These are phyloP conservation scores for Germaria angustata DNA, from an alignment of 2,888 invertebrate genomes.

Conservation along the genomic window DNA sequence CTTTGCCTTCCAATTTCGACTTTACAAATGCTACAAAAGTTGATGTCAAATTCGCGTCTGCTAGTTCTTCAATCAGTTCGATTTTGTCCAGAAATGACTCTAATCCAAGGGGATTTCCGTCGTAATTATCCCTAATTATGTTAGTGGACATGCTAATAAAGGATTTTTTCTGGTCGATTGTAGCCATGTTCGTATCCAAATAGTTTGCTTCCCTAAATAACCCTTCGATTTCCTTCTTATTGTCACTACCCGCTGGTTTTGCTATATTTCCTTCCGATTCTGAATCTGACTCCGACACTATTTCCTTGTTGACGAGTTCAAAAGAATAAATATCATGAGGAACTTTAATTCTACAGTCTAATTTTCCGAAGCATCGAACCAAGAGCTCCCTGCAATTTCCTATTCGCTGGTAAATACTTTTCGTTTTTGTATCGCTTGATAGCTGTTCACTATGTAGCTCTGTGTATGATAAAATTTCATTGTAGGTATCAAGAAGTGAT, in stretches of 20 bases:
- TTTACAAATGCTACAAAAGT: constrained; percentile 27
- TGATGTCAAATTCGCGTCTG: constrained; percentile 6
- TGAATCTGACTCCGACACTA: constrained; percentile 10
- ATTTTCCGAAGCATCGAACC: not conserved
- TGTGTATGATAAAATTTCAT: constrained; percentile 26
- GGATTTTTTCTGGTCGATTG: constrained; percentile 28
- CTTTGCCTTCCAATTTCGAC: constrained; percentile 10
- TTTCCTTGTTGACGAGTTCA: constrained; percentile 3
- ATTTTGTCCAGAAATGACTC: constrained; percentile 18
- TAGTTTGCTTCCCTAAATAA: too few species aligned
- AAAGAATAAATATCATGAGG: constrained; percentile 6
- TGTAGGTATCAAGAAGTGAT: not conserved
- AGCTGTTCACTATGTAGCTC: too few species aligned
- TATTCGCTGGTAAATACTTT: not conserved
- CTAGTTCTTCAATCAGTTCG: constrained; percentile 17
- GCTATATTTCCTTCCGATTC: not conserved
- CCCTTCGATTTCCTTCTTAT: too few species aligned
- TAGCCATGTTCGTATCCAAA: constrained; percentile 9
- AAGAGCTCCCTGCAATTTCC: not conserved
- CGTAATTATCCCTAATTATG: constrained; percentile 44
- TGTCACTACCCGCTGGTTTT: not conserved
- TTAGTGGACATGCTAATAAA: constrained; percentile 33
- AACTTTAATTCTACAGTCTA: constrained; percentile 27
- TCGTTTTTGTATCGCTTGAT: not conserved
- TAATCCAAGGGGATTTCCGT: constrained; percentile 33